Percentiles rank a stretch among this genome's conserved stretches.
Evolutionary conservation across 2,797 vertebrate genomes (phyloP).

Genomic region (Paratrypauchen microcephalus): DNA sequence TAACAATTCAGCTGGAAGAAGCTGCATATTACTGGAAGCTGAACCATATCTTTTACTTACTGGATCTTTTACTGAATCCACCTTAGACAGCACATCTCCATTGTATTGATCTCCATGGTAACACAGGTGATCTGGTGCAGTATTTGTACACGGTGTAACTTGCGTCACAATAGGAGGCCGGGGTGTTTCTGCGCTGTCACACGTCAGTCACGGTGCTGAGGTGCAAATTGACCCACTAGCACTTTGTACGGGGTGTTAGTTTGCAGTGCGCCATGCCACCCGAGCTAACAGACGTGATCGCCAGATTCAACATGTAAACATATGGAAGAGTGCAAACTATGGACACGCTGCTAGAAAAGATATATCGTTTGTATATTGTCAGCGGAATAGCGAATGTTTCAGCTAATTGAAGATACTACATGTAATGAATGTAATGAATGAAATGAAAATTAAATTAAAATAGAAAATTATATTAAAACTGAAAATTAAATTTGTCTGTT

Average conservation of each 20-base stretch:
- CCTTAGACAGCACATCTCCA: background rate
- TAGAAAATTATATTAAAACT: too few species aligned
- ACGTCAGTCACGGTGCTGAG: constrained; percentile 44
- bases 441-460: too few species aligned
- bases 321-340: constrained; percentile 23
- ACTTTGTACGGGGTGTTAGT: constrained; percentile 47
- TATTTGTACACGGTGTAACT: constrained; percentile 14
- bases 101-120: background rate
- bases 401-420: background rate
- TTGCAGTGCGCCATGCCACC: constrained; percentile 56
- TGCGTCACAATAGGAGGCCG: constrained; percentile 28
- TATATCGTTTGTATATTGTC: background rate
- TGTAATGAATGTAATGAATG: too few species aligned
- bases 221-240: constrained; percentile 67
- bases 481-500: too few species aligned
- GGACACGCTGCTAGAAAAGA: constrained; percentile 4
- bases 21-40: too few species aligned
- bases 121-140: constrained; percentile 7
- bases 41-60: too few species aligned
- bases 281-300: constrained; percentile 64
- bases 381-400: background rate
- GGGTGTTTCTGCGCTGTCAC: constrained; percentile 35
- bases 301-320: constrained; percentile 46
- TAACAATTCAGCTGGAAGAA: too few species aligned
- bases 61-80: background rate